A percentile compares a stretch with the other conserved stretches of the same genome.
Conservation (phyloP, 2,113 vertebrate species). For the Acrocephalus arundinaceus region DNA sequence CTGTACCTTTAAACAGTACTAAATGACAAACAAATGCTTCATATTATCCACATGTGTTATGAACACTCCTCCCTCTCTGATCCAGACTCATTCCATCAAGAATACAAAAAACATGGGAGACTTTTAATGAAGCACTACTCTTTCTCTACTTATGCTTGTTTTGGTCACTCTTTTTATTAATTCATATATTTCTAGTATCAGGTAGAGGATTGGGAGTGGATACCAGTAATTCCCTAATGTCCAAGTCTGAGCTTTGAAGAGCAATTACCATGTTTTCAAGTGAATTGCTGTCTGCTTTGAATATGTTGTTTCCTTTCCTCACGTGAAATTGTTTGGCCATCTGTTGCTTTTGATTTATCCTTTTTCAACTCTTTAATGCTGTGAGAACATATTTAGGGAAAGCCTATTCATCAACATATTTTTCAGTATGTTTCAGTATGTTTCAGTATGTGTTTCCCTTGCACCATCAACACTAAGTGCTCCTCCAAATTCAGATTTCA, state of each 20-base stretch:
- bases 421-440: background rate
- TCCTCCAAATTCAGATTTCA: background rate
- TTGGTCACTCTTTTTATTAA: background rate
- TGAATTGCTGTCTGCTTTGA: background rate
- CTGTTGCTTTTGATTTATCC: conserved; percentile 36
- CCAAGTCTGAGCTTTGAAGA: background rate
- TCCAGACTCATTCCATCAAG: background rate
- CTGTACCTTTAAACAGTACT: background rate
- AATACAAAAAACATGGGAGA: background rate
- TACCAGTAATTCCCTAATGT: background rate
- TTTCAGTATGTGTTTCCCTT: background rate
- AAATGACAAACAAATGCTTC: background rate
- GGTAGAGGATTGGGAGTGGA: background rate
- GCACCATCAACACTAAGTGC: background rate
- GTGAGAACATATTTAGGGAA: conserved; percentile 11
- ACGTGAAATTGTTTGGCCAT: conserved; percentile 21
- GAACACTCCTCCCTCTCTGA: background rate
- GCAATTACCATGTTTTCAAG: background rate
- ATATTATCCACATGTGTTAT: background rate
- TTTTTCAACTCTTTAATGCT: background rate
- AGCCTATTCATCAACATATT: background rate
- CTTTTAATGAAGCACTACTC: background rate
- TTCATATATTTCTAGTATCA: background rate
- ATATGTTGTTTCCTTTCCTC: background rate
- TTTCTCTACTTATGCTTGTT: background rate